Percentiles rank a stretch among this genome's conserved stretches.
Conservation (phyloP, 2,888 invertebrate genomes). For the Hedya salicella region DNA sequence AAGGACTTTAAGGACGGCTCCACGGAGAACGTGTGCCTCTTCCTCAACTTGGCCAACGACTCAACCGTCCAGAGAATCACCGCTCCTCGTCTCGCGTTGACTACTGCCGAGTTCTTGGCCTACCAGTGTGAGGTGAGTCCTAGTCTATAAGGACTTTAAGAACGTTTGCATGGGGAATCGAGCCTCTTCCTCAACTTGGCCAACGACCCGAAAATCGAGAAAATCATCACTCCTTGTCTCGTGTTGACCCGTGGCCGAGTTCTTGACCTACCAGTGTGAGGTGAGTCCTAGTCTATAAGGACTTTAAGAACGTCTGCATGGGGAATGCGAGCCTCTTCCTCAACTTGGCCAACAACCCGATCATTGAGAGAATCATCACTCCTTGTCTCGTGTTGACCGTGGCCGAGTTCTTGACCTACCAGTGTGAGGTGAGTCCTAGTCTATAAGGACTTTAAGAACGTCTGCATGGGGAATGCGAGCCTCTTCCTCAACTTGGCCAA, state of each 20-base stretch:
- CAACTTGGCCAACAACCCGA: conserved; percentile 99
- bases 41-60: conserved; percentile 99
- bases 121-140: conserved; percentile 90
- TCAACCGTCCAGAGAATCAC: conserved; percentile 99
- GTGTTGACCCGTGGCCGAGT: conserved; percentile 99
- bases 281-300: conserved; percentile 90
- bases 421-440: conserved; percentile 84
- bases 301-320: conserved; percentile 99
- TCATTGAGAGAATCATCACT: conserved; percentile 99
- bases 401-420: conserved; percentile 99
- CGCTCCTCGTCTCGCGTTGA: conserved; percentile 98
- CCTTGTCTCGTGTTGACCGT: conserved; percentile 99
- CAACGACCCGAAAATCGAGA: conserved; percentile 99
- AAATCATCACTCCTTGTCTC: conserved; percentile 99
- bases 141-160: conserved; percentile 59
- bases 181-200: conserved; percentile 99
- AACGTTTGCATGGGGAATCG: conserved; percentile 99
- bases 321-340: conserved; percentile 99
- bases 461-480: conserved; percentile 99
- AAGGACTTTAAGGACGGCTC: conserved; percentile 91
- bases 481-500: conserved; percentile 99
- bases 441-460: conserved; percentile 85
- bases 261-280: conserved; percentile 99
- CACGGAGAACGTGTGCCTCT: conserved; percentile 99
- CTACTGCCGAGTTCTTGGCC: conserved; percentile 99